A percentile compares a stretch with the other conserved stretches of the same genome.
phyloP scores from a whole-genome alignment of 1,140 invertebrate genomes.

The Drosophila chauvacae region DNA sequence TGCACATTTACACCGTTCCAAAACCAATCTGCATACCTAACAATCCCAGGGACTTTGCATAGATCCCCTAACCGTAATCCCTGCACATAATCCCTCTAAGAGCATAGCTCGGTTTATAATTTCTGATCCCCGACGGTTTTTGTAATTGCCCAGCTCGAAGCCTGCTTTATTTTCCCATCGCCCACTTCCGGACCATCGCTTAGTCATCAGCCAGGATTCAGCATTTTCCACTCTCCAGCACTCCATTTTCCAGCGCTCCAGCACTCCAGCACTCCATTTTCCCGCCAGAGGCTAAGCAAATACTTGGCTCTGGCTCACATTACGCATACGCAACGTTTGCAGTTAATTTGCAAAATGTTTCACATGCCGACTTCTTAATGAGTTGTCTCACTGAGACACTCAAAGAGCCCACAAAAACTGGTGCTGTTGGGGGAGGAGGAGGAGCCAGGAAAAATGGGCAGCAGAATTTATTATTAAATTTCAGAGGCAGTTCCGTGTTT shows the following conservation, averaged over 20 bases:
- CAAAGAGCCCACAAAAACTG: conserved; percentile 39
- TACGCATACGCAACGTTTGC: conserved; percentile 75
- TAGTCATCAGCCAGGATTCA: conserved; percentile 34
- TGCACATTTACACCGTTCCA: not conserved
- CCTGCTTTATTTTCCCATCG: not conserved
- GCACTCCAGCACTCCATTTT: conserved; percentile 5
- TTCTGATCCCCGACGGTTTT: conserved; percentile 32
- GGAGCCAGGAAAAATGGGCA: not conserved
- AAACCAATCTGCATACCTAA: not conserved
- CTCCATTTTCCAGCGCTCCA: not conserved
- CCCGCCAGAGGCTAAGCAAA: conserved; percentile 58
- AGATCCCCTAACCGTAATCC: conserved; percentile 20
- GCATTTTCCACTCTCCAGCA: conserved; percentile 6
- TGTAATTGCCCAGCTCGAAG: conserved; percentile 34
- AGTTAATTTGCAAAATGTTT: conserved; percentile 81
- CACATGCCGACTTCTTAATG: conserved; percentile 74
- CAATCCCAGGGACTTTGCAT: not conserved
- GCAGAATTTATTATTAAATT: conserved; percentile 54
- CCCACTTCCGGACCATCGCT: conserved; percentile 41
- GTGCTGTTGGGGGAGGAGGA: not conserved
- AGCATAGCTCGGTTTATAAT: conserved; percentile 33
- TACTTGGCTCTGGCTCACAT: conserved; percentile 61
- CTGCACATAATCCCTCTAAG: conserved; percentile 35
- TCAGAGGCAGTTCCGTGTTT: conserved; percentile 40
- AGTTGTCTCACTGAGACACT: conserved; percentile 57